A percentile compares a stretch with the other conserved stretches of the same genome.
These are phyloP conservation scores for Drosophila nigricruria DNA, from an alignment of 2,888 invertebrate species.

Conservation along the genomic window DNA sequence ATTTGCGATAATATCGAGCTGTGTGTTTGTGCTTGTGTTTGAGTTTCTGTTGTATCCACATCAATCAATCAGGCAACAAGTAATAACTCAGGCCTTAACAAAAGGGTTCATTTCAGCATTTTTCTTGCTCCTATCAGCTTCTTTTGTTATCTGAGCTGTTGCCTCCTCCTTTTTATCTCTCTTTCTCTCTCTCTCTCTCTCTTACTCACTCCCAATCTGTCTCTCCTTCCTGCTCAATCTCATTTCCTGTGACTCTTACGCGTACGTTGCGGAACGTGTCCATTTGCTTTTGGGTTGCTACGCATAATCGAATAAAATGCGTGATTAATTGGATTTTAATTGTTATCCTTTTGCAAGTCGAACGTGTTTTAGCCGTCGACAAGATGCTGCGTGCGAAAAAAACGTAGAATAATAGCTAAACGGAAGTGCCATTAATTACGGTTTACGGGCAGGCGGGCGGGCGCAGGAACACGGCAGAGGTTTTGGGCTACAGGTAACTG, in stretches of 20 bases:
- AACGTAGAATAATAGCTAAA: conserved; percentile 68
- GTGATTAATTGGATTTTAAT: conserved; percentile 80
- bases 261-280: conserved; percentile 48
- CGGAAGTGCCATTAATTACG: conserved; percentile 74
- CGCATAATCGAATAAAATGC: conserved; percentile 77
- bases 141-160: conserved; percentile 32
- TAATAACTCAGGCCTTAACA: conserved; percentile 73
- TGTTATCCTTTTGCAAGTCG: conserved; percentile 72
- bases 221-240: neutral
- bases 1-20: conserved; percentile 49
- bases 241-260: neutral
- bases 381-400: conserved; percentile 41
- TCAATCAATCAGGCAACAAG: conserved; percentile 77
- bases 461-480: neutral
- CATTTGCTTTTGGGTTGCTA: conserved; percentile 50
- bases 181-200: neutral
- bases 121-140: conserved; percentile 24
- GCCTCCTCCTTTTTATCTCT: neutral
- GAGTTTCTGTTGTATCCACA: conserved; percentile 57
- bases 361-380: conserved; percentile 63
- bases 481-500: conserved; percentile 18
- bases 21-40: conserved; percentile 35
- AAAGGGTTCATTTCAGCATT: conserved; percentile 50
- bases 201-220: neutral
- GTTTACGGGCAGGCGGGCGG: conserved; percentile 15